Conservation (phyloP, 2,888 invertebrate species). For the Polylopha cassiicola region DNA sequence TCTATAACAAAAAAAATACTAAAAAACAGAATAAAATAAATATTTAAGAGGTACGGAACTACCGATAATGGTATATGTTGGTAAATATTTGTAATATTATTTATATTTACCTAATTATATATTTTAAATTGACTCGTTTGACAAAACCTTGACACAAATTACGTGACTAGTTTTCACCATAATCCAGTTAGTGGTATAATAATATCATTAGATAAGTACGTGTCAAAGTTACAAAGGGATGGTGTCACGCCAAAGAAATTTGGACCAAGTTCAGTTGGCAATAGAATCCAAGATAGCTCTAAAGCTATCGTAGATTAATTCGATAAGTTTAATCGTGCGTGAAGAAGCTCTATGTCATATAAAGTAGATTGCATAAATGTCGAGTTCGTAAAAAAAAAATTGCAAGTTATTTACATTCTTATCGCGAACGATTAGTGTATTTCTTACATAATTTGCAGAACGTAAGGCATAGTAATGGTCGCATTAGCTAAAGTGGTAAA, state of each 20-base stretch:
- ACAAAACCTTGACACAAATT: conserved; percentile 17
- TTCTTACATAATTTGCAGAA: no score
- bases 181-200: conserved; percentile 16
- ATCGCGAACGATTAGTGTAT: no score
- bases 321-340: conserved; percentile 19
- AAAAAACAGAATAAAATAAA: no score
- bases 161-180: conserved; percentile 15
- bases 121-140: conserved; percentile 8
- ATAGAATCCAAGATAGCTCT: background rate
- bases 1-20: no score
- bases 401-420: background rate
- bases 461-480: no score
- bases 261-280: no score
- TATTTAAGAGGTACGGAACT: no score
- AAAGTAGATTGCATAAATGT: conserved; percentile 1
- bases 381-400: background rate
- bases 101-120: no score
- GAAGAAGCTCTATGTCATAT: conserved; percentile 17
- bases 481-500: no score
- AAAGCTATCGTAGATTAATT: conserved; percentile 7
- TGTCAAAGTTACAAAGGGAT: conserved; percentile 18
- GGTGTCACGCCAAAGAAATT: no score
- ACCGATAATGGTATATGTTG: no score
- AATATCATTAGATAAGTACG: conserved; percentile 18
- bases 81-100: no score